Percentiles rank a stretch among this genome's conserved stretches.
phyloP scores from a whole-genome alignment of 2,888 invertebrate species.

The Sabatieria punctata region DNA sequence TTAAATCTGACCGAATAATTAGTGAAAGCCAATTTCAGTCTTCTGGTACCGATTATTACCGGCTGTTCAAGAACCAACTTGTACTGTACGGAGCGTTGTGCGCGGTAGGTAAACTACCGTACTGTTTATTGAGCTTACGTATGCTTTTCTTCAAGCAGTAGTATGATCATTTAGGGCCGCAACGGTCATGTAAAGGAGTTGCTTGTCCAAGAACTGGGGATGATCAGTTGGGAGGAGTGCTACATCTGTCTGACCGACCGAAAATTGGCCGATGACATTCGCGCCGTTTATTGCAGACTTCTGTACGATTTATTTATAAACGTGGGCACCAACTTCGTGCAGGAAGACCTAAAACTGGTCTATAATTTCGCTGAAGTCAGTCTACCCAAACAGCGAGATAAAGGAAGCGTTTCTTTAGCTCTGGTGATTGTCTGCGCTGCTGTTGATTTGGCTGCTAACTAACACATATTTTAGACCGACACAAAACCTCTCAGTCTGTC shows the following conservation, averaged over 20 bases:
- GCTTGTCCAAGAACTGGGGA: constrained; percentile 29
- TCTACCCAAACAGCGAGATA: constrained; percentile 25
- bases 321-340: constrained; percentile 29
- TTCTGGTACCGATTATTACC: constrained; percentile 20
- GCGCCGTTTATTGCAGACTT: constrained; percentile 32
- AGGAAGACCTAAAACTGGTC: constrained; percentile 30
- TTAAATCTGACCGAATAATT: too few relatives aligned
- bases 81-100: constrained; percentile 32
- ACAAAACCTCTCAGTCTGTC: too few relatives aligned
- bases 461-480: too few relatives aligned
- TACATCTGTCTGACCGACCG: constrained; percentile 30
- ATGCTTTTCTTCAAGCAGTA: background rate
- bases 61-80: constrained; percentile 32
- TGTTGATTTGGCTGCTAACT: too few relatives aligned
- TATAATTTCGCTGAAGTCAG: constrained; percentile 32
- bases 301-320: constrained; percentile 32
- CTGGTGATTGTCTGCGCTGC: too few relatives aligned
- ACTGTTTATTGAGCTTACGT: too few relatives aligned
- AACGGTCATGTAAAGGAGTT: constrained; percentile 30
- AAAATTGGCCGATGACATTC: constrained; percentile 28
- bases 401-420: too few relatives aligned
- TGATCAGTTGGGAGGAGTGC: constrained; percentile 32
- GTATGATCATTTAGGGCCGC: constrained; percentile 22
- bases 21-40: constrained; percentile 14
- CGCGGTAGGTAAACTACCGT: constrained; percentile 28